Evolutionary conservation across 2,888 invertebrate species (phyloP).

Genomic region (Dicyrtoma fusca): DNA sequence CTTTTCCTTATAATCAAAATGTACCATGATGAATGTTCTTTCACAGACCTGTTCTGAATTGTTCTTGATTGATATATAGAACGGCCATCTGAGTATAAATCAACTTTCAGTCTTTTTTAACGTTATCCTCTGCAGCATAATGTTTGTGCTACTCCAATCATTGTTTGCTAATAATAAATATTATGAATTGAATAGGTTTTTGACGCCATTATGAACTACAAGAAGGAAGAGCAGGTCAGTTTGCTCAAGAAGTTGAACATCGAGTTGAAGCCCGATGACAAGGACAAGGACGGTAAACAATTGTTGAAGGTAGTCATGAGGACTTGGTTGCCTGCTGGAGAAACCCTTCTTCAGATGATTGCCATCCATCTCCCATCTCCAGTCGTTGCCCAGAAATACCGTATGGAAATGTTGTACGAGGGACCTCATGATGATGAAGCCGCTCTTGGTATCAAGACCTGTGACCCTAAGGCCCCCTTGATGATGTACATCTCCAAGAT

Average conservation of each 20-base stretch:
- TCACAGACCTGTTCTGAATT: constrained; percentile 57
- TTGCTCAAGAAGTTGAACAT: constrained; percentile 90
- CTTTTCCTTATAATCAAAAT: constrained; percentile 8
- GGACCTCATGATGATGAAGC: constrained; percentile 96
- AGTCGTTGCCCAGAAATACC: constrained; percentile 97
- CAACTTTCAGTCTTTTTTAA: neutral
- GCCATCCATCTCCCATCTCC: constrained; percentile 99
- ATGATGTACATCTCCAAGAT: constrained; percentile 99
- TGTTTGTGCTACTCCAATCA: neutral
- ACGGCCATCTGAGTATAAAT: constrained; percentile 54
- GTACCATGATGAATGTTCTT: constrained; percentile 54
- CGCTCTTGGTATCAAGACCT: constrained; percentile 85
- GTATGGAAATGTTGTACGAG: constrained; percentile 99
- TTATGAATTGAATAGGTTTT: constrained; percentile 65
- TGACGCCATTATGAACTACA: constrained; percentile 86
- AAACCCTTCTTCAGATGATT: constrained; percentile 99
- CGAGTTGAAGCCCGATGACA: constrained; percentile 89
- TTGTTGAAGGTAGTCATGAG: constrained; percentile 98
- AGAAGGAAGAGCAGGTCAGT: constrained; percentile 88
- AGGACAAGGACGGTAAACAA: constrained; percentile 94
- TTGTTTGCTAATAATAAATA: too few relatives aligned
- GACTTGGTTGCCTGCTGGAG: constrained; percentile 99
- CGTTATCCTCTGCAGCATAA: too few relatives aligned
- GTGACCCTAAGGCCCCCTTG: constrained; percentile 94
- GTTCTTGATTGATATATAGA: constrained; percentile 48